phyloP scores from a whole-genome alignment of 2,113 vertebrate genomes.

The Siniperca knerii region DNA sequence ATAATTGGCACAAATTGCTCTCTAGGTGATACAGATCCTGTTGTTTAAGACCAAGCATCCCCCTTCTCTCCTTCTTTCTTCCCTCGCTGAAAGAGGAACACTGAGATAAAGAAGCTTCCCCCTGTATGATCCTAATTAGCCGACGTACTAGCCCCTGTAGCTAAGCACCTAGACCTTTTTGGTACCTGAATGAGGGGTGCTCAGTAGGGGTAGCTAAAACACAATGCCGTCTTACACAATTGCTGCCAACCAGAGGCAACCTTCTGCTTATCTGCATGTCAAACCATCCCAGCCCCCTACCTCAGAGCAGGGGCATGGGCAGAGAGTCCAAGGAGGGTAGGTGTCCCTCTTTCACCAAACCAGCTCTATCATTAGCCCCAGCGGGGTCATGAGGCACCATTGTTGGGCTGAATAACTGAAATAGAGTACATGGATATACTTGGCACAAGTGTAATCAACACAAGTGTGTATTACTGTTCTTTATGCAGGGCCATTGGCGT shows the following conservation, averaged over 20 bases:
- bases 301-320: conserved; percentile 70
- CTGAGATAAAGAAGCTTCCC: conserved; percentile 78
- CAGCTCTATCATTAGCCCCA: conserved; percentile 85
- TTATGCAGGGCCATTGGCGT: conserved; percentile 75
- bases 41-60: conserved; percentile 86
- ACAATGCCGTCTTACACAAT: conserved; percentile 81
- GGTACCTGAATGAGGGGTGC: conserved; percentile 83
- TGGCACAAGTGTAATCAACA: conserved; percentile 78
- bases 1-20: conserved; percentile 89
- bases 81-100: conserved; percentile 70
- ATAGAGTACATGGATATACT: conserved; percentile 84
- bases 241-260: conserved; percentile 76
- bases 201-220: conserved; percentile 82
- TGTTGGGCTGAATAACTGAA: conserved; percentile 83
- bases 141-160: conserved; percentile 80
- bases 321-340: conserved; percentile 78
- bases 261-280: conserved; percentile 73
- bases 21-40: conserved; percentile 88
- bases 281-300: conserved; percentile 74
- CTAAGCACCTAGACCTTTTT: conserved; percentile 84
- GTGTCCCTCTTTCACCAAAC: conserved; percentile 80
- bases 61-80: conserved; percentile 73
- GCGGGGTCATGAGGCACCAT: conserved; percentile 83
- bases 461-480: conserved; percentile 78
- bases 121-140: conserved; percentile 85